Conservation (phyloP, 1,140 invertebrate species). For the Ectropis grisescens region DNA sequence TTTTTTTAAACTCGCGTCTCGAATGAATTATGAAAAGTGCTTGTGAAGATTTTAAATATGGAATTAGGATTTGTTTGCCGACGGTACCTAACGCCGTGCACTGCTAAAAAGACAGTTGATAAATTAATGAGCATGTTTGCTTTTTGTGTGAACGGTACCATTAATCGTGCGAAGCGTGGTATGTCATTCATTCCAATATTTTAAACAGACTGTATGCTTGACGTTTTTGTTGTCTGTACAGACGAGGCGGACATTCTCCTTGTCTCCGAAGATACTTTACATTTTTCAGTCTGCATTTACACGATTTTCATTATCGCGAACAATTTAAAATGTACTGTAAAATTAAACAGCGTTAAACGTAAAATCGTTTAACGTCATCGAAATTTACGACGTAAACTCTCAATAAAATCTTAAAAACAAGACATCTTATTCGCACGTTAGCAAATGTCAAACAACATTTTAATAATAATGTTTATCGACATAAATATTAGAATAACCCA, state of each 20-base stretch:
- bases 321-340: no score
- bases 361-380: no score
- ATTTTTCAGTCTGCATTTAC: conserved; percentile 1
- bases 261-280: conserved; percentile 20
- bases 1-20: conserved; percentile 4
- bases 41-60: conserved; percentile 1
- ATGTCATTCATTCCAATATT: conserved; percentile 69
- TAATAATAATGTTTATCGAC: no score
- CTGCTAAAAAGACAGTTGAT: conserved; percentile 65
- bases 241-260: conserved; percentile 38
- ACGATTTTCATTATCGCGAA: no score
- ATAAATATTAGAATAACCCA: no score
- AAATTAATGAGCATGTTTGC: conserved; percentile 65
- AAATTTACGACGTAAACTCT: no score
- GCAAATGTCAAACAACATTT: no score
- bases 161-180: conserved; percentile 62
- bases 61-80: conserved; percentile 14
- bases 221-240: conserved; percentile 58
- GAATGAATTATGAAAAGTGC: conserved; percentile 21
- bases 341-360: no score
- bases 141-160: conserved; percentile 56
- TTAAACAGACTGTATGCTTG: conserved; percentile 47
- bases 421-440: no score
- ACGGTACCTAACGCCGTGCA: conserved; percentile 41
- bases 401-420: no score